phyloP scores from a whole-genome alignment of 2,113 vertebrate genomes.

The Otis tarda region DNA sequence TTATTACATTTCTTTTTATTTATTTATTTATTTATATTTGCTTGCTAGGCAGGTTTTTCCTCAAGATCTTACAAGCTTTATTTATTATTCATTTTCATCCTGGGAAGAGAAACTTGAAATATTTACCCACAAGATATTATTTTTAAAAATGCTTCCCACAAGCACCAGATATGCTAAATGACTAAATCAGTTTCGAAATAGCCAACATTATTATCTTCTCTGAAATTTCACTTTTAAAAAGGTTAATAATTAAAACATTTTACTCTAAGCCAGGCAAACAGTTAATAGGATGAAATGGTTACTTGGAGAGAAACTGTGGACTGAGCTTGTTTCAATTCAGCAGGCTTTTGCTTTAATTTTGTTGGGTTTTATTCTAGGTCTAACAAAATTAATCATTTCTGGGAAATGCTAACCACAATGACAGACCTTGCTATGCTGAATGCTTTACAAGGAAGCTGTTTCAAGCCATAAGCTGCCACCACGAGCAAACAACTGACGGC shows the following conservation, averaged over 20 bases:
- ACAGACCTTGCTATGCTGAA: neutral
- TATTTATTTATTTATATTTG: slow-evolving; percentile 35
- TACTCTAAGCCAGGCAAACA: slow-evolving; percentile 19
- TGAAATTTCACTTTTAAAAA: slow-evolving; percentile 43
- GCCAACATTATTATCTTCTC: slow-evolving; percentile 13
- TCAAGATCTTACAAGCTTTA: slow-evolving; percentile 44
- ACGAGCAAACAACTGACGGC: slow-evolving; percentile 46
- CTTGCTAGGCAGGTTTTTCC: slow-evolving; percentile 41
- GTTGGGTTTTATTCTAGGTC: slow-evolving; percentile 9
- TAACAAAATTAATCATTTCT: slow-evolving; percentile 63
- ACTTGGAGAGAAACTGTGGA: neutral
- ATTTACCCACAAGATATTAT: slow-evolving; percentile 66
- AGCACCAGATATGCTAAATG: slow-evolving; percentile 49
- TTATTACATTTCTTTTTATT: slow-evolving; percentile 1
- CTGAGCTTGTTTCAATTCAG: neutral
- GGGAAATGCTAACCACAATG: slow-evolving; percentile 41
- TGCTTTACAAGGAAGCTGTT: slow-evolving; percentile 42
- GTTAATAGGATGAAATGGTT: slow-evolving; percentile 7
- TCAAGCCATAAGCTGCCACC: slow-evolving; percentile 38
- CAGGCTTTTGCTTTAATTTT: neutral
- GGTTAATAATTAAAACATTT: slow-evolving; percentile 59
- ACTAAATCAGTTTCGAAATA: slow-evolving; percentile 23
- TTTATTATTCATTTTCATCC: slow-evolving; percentile 70
- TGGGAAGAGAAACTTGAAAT: slow-evolving; percentile 64
- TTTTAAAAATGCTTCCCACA: slow-evolving; percentile 48